Evolutionary conservation across 2,888 invertebrate species (phyloP).

Genomic region (Pycnomerus fuliginosus): DNA sequence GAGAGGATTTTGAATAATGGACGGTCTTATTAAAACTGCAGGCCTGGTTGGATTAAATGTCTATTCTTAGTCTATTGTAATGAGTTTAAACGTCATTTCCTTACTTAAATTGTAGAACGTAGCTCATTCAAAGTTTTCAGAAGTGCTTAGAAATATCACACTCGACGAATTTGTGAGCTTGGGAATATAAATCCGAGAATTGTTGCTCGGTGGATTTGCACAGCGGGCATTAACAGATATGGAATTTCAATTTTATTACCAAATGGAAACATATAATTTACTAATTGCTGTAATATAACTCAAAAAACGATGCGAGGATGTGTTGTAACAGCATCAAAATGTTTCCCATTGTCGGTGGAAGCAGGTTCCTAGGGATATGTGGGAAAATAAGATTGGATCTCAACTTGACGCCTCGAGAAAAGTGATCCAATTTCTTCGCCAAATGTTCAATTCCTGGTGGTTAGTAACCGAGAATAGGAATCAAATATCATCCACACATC

Average conservation of each 20-base stretch:
- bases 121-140: too few species aligned
- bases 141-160: constrained; percentile 5
- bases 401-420: constrained; percentile 19
- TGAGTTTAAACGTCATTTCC: constrained; percentile 1
- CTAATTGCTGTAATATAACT: neutral
- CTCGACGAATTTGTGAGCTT: constrained; percentile 3
- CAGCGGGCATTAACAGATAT: constrained; percentile 1
- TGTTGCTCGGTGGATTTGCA: neutral
- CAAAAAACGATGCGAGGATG: neutral
- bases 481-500: constrained; percentile 17
- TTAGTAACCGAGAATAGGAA: constrained; percentile 12
- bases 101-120: too few species aligned
- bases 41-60: constrained; percentile 4
- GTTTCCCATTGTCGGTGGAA: constrained; percentile 3
- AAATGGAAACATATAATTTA: neutral
- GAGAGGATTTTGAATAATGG: too few species aligned
- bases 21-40: neutral
- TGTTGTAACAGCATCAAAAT: neutral
- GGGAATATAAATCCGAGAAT: neutral
- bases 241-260: neutral
- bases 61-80: constrained; percentile 8
- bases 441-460: constrained; percentile 14
- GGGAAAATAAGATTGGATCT: constrained; percentile 15
- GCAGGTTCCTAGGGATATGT: too few species aligned
- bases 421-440: constrained; percentile 19